Base-by-base conservation (phyloP, 2,888 invertebrate genomes). In the Chironomus riparius region DNA sequence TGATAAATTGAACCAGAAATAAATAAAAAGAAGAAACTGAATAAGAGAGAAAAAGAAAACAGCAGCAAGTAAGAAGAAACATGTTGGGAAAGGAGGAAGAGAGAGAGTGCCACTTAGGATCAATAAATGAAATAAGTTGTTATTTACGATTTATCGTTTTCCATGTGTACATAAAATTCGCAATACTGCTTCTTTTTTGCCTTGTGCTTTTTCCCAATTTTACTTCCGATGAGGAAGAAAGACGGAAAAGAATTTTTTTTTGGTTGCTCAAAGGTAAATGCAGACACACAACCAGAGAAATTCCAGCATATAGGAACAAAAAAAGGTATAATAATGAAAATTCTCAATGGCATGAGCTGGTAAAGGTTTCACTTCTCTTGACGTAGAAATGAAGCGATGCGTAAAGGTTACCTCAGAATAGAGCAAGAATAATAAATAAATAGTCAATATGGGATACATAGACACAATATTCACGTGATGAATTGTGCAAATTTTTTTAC, bases 121-220 rank as follows among this genome's bases (percentile, higher is more conserved):
- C 72, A 72, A 72, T 72, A 72, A 72, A 72, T 38, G 72, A 62
- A 71, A 71, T 50, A 71, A 72, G 62, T 72, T 72, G 72, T 72
- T 72, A 72, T 72, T 72, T 72, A 72, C 72, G 72, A 61, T 28
- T 50, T 65, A 65, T 65, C 65, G 65, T 65, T 65, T 65, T 65
- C 56, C 24, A 24, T 65, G 65, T 65, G 65, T 65, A 65, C 65
- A 65, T 21, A 65, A 65, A 65, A n/a, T 3, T 18, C 18, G 15
- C 56, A 56, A 6, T 15, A 56, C 18, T 15, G 15, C 56, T 56
- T n/a, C n/a, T 6, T 56, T 56, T 56, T 56, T 15, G n/a, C 6
- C 56, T 18, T 56, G 56, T 56, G 38, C 38, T 38, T 38, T 38
- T 38, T n/a, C n/a, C 10, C 10, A 38, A 10, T 38, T 38, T 38